These are phyloP conservation scores for Physocephala rufipes DNA, from an alignment of 2,888 invertebrate species.

Conservation along the genomic window DNA sequence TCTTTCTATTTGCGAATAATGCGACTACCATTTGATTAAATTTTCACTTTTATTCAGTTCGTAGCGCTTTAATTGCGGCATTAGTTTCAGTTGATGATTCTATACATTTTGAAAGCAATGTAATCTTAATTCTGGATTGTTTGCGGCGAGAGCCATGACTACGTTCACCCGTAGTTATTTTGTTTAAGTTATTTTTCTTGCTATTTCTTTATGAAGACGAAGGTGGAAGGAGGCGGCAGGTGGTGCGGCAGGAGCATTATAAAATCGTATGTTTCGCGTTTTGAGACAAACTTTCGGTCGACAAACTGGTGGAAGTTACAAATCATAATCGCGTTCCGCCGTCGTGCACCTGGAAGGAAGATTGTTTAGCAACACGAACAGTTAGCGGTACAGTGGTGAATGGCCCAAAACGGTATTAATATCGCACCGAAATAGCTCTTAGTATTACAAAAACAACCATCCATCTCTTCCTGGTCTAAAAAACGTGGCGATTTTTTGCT, in stretches of 20 bases:
- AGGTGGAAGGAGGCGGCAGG: background rate
- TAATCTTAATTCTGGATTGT: background rate
- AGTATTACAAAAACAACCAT: background rate
- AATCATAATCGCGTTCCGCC: background rate
- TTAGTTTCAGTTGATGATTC: conserved; percentile 13
- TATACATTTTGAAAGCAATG: conserved; percentile 1
- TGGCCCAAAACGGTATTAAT: background rate
- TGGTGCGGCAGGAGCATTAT: background rate
- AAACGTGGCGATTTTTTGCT: background rate
- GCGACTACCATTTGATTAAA: background rate
- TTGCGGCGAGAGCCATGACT: background rate
- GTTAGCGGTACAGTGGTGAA: background rate
- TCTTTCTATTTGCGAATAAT: background rate
- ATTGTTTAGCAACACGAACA: conserved; percentile 1
- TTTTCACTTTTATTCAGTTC: conserved; percentile 6
- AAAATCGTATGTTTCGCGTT: conserved; percentile 5
- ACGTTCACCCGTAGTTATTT: background rate
- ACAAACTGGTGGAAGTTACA: background rate
- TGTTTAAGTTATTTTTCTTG: background rate
- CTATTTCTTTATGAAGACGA: background rate
- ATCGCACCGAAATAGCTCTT: background rate
- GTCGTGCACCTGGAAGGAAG: background rate
- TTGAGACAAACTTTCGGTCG: background rate
- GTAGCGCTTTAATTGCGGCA: background rate
- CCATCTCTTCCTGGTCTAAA: conserved; percentile 1